Evolutionary conservation across 2,888 invertebrate species (phyloP).

Genomic region (Hermaeophaga mercurialis): DNA sequence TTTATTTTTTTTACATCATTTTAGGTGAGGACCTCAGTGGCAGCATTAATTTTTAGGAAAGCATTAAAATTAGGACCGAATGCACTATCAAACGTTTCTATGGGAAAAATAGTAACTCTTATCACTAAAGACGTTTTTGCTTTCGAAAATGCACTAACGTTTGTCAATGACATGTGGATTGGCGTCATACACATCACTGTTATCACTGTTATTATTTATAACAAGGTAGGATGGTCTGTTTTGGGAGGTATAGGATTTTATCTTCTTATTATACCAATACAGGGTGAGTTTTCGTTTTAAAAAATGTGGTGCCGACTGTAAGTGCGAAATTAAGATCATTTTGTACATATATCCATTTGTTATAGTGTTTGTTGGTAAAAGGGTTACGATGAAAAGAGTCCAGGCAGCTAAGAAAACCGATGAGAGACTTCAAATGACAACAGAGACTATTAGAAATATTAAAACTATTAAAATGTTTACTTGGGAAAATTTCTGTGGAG

Average conservation of each 20-base stretch:
- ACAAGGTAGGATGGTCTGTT: constrained; percentile 60
- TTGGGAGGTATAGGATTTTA: constrained; percentile 63
- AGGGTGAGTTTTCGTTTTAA: constrained; percentile 49
- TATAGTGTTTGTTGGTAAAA: constrained; percentile 40
- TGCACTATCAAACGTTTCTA: constrained; percentile 73
- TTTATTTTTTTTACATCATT: neutral
- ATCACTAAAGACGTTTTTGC: constrained; percentile 91
- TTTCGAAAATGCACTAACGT: constrained; percentile 85
- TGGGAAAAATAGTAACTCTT: constrained; percentile 79
- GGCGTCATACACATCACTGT: constrained; percentile 83
- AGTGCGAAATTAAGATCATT: no score
- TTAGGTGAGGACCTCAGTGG: constrained; percentile 74
- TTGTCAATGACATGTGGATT: constrained; percentile 90
- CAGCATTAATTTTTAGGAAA: constrained; percentile 79
- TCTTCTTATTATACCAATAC: constrained; percentile 55
- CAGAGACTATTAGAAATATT: constrained; percentile 43
- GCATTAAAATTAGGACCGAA: constrained; percentile 50
- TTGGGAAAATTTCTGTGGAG: constrained; percentile 45
- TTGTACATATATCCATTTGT: constrained; percentile 22
- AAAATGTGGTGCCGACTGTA: no score
- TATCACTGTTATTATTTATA: constrained; percentile 78
- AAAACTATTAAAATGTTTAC: constrained; percentile 48
- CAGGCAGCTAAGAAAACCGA: constrained; percentile 43
- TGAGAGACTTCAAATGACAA: constrained; percentile 42
- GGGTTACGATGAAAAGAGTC: constrained; percentile 30